Evolutionary conservation across 2,888 invertebrate genomes (phyloP).

Genomic region (Linnaemya tessellans): DNA sequence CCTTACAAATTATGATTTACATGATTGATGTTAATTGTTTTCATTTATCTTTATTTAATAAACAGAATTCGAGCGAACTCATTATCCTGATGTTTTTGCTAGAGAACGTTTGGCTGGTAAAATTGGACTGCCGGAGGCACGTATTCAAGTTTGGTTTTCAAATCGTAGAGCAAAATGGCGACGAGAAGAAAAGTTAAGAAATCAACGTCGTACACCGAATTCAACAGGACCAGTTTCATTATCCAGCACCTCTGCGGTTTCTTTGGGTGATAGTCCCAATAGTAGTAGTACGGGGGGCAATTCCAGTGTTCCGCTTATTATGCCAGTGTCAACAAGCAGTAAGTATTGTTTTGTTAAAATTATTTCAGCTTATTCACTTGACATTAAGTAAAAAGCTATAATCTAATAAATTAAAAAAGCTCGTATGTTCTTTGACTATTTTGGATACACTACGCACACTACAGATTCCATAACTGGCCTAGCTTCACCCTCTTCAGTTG

Average conservation of each 20-base stretch:
- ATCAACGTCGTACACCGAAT: slow-evolving; percentile 87
- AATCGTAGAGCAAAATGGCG: slow-evolving; percentile 99
- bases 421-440: slow-evolving; percentile 73
- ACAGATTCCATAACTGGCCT: slow-evolving; percentile 75
- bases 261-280: slow-evolving; percentile 77
- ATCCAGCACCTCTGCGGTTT: slow-evolving; percentile 74
- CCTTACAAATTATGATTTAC: no score
- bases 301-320: slow-evolving; percentile 66
- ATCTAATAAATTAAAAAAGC: slow-evolving; percentile 70
- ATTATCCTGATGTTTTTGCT: slow-evolving; percentile 97
- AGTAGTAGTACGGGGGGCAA: slow-evolving; percentile 69
- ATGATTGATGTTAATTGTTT: no score
- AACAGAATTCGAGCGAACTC: slow-evolving; percentile 95
- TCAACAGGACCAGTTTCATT: slow-evolving; percentile 62
- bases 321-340: slow-evolving; percentile 73
- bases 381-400: slow-evolving; percentile 28
- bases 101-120: slow-evolving; percentile 95
- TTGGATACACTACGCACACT: slow-evolving; percentile 68
- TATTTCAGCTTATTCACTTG: background rate
- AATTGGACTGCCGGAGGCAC: slow-evolving; percentile 95
- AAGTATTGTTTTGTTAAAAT: slow-evolving; percentile 68
- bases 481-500: slow-evolving; percentile 61
- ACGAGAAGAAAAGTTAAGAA: slow-evolving; percentile 98
- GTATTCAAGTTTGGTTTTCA: slow-evolving; percentile 94
- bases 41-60: background rate